Percentiles rank a stretch among this genome's conserved stretches.
phyloP scores from a whole-genome alignment of 2,113 vertebrate genomes.

The Boleophthalmus pectinirostris region DNA sequence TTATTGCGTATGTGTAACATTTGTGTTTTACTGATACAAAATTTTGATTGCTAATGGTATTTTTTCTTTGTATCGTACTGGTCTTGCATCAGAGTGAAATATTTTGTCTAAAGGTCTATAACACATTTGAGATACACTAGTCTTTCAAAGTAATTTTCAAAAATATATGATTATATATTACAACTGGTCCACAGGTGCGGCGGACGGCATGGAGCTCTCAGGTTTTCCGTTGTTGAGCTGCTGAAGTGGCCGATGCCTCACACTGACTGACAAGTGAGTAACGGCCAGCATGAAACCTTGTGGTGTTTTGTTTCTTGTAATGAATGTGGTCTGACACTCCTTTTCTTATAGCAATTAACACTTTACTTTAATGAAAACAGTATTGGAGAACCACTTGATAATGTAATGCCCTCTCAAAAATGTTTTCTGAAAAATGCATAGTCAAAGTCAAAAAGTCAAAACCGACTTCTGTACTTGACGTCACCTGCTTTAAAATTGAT shows the following conservation, averaged over 20 bases:
- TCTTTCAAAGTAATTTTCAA: neutral
- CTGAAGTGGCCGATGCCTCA: conserved; percentile 55
- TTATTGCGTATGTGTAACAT: too few relatives aligned
- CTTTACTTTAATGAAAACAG: too few relatives aligned
- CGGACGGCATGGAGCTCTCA: conserved; percentile 31
- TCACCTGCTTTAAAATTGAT: too few relatives aligned
- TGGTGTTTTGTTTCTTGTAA: neutral
- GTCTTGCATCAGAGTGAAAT: too few relatives aligned
- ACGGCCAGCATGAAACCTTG: conserved; percentile 20
- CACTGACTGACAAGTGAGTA: conserved; percentile 38
- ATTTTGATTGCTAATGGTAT: too few relatives aligned
- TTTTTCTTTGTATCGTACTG: too few relatives aligned
- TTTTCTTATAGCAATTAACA: neutral
- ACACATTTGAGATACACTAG: neutral
- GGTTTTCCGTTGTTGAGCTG: conserved; percentile 41
- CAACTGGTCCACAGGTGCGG: conserved; percentile 50
- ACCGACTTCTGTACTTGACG: too few relatives aligned
- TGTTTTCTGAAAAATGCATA: too few relatives aligned
- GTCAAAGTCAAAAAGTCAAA: too few relatives aligned
- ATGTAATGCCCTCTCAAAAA: too few relatives aligned
- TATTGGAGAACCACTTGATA: too few relatives aligned
- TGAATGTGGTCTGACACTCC: neutral
- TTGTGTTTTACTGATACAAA: too few relatives aligned
- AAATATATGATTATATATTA: conserved; percentile 21
- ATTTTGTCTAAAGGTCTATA: neutral